These are phyloP conservation scores for Spea hammondii DNA, from an alignment of 2,797 vertebrate species.

Conservation along the genomic window DNA sequence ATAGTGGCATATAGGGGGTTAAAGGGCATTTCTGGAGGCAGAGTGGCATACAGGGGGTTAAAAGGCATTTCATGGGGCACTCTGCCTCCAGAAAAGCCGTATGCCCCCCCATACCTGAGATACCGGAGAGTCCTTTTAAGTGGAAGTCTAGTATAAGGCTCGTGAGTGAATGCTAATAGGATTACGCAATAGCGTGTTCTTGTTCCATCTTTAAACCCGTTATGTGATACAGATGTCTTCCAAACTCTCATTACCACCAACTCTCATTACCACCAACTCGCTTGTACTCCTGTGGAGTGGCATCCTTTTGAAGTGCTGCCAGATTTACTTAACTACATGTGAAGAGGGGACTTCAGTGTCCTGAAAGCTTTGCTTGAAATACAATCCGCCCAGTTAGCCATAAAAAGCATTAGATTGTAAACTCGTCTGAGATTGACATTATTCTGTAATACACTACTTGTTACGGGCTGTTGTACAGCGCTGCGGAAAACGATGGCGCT, in stretches of 20 bases:
- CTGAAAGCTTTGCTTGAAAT: too few relatives aligned
- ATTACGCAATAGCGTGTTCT: constrained; percentile 26
- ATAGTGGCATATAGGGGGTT: too few relatives aligned
- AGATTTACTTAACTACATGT: not conserved
- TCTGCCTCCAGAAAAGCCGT: too few relatives aligned
- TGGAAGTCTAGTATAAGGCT: not conserved
- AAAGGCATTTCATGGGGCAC: too few relatives aligned
- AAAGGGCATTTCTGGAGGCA: too few relatives aligned
- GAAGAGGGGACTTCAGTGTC: too few relatives aligned
- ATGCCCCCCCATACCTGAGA: too few relatives aligned
- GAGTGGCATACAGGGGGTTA: too few relatives aligned
- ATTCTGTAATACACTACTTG: not conserved
- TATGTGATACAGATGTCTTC: constrained; percentile 32
- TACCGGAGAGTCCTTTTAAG: not conserved
- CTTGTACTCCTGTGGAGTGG: constrained; percentile 11
- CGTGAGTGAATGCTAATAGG: not conserved
- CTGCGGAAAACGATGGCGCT: too few relatives aligned
- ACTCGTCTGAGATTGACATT: not conserved
- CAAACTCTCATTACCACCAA: constrained; percentile 20
- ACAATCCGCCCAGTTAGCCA: not conserved
- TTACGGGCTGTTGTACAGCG: too few relatives aligned
- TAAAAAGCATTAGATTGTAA: not conserved
- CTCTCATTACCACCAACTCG: constrained; percentile 10
- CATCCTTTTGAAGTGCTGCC: constrained; percentile 24
- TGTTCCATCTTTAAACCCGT: not conserved